phyloP scores from a whole-genome alignment of 2,888 invertebrate genomes.

The Acrobeloides nanus region DNA sequence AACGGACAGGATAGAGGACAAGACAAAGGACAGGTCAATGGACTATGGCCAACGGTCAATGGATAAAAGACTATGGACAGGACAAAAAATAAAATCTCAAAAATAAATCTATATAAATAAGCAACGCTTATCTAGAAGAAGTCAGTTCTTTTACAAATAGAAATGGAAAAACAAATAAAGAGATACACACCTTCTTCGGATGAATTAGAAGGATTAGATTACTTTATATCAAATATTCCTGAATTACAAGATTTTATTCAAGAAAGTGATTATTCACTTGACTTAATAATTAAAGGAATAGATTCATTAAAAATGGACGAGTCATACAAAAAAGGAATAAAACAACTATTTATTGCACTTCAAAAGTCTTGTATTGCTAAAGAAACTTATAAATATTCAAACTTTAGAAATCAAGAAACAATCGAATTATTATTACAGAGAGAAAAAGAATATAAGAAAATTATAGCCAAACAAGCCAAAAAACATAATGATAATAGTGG shows the following conservation, averaged over 20 bases:
- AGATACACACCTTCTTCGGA: conserved; percentile 24
- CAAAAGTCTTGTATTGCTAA: conserved; percentile 10
- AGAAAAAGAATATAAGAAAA: no score
- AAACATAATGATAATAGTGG: no score
- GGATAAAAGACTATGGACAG: no score
- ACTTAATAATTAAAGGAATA: conserved; percentile 26
- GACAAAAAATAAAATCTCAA: no score
- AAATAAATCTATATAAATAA: no score
- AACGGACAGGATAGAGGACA: no score
- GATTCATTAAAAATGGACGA: conserved; percentile 26
- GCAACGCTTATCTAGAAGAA: no score
- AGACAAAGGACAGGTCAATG: no score
- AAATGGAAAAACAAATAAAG: conserved; percentile 27
- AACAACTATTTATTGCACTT: conserved; percentile 22
- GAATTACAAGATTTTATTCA: conserved; percentile 24
- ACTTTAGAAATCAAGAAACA: conserved; percentile 17
- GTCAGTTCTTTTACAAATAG: no score
- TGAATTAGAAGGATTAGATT: conserved; percentile 27
- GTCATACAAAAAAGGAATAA: conserved; percentile 24
- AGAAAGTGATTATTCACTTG: conserved; percentile 25
- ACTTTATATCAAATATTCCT: conserved; percentile 25
- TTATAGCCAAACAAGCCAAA: no score
- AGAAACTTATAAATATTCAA: conserved; percentile 7
- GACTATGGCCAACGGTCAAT: no score
- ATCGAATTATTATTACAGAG: conserved; percentile 13